Evolutionary conservation across 1,140 invertebrate genomes (phyloP), one percentile per base, ranked within the genome.

Genomic region (Mamestra configurata): DNA sequence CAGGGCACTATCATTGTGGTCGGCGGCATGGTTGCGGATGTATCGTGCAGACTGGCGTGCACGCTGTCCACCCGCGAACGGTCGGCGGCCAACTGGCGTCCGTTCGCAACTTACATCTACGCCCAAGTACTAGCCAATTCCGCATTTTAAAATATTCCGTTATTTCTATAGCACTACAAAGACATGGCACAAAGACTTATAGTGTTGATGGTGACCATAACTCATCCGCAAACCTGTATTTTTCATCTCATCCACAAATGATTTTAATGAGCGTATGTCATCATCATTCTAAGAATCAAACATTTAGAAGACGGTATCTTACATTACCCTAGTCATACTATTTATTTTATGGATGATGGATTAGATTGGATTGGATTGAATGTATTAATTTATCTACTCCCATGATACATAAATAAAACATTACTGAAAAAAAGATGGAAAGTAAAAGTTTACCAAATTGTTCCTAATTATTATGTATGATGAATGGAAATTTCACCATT

Each of bases 1-100:
- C 92, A 94, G 86, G 91, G 93, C 85, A 94, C 92, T 85, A 94
- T 91, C 91, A 94, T 94, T 77, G 92, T 92, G 66, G 93, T 95
- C 70, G 92, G 93, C 91, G 93, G 93, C 93, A 95, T 95, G 86
- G 85, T 88, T 89, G 86, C 84, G 83, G 82, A 78, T 79, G 77
- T 71, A 79, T 80, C 75, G 84, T 81, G 80, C 85, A 84, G 86
- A 84, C 86, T 90, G 86, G 81, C 82, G 66, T 81, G 88, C 91
- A 88, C 93, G 90, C 88, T 90, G 85, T 90, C 89, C 88, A 86
- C 88, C 83, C 88, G 80, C 85, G 89, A 87, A 87, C 92, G 90
- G 89, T 90, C 90, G 90, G 85, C 92, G 90, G 87, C 87, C 88
- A 90, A 94, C 91, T 92, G 91, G 84, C 90, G 85, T 71, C 73